Evolutionary conservation across 2,113 vertebrate genomes (phyloP), one percentile per base, ranked within the genome.

Genomic region (Fukomys damarensis): DNA sequence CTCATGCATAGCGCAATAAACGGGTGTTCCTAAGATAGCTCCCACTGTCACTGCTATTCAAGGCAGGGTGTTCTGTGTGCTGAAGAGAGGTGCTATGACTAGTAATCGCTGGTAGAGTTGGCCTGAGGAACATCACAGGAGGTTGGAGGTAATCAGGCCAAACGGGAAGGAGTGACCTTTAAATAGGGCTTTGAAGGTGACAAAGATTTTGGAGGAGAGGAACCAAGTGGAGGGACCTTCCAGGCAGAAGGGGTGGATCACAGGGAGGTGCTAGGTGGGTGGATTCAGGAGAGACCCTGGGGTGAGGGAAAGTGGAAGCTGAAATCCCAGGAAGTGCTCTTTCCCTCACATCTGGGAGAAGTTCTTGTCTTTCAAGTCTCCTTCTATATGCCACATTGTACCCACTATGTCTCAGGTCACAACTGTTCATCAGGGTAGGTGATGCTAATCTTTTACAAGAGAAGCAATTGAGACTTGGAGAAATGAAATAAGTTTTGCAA

Each of bases 261-360:
- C 13, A 43, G 90, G 56, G 54, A 49, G 49, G 32, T 10, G 20
- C 32, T 14, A 59, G 56, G 32, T 54, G 79, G 65, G 14, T 7
- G n/a, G 41, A 14, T 52, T 30, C 30, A 19, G 79, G 41, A 86
- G 56, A 66, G 35, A 30, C 74, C 68, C 41, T 20, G 49, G 61
- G 46, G 46, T 0, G 0, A 11, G 19, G 52, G 24, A 7, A 28
- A 12, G 26, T 0, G 28, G 65, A 26, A 26, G 32, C 74, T 41
- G 22, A 72, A 11, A 9, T 11, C 38, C 12, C n/a, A 28, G 41
- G 22, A 30, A 24, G 9, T 20, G 35, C 66, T 49, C 54, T 10
- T 43, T 61, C 35, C 17, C 7, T 14, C 0, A 0, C 17, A 22
- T 16, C 1, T 59, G 20, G 26, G 3, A 66, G 63, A 76, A 46